Evolutionary conservation across 2,888 invertebrate species (phyloP).

Genomic region (Melangyna quadrimaculata): DNA sequence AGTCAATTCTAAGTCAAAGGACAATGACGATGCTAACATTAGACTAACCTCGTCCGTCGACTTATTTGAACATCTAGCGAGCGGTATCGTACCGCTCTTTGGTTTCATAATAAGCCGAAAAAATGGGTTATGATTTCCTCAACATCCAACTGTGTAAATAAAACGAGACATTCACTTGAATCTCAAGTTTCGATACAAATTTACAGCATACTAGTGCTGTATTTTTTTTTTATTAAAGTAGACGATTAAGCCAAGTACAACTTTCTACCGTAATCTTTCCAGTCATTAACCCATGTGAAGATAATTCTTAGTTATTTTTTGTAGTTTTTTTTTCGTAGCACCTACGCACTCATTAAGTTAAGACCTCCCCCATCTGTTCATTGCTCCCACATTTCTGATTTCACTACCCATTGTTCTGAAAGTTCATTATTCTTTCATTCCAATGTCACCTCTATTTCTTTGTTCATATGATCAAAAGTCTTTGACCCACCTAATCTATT

Average conservation of each 20-base stretch:
- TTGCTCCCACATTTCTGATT: slow-evolving; percentile 12
- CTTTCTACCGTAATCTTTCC: background rate
- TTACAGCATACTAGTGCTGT: no score
- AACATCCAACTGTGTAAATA: no score
- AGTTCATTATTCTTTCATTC: slow-evolving; percentile 22
- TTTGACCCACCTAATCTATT: slow-evolving; percentile 25
- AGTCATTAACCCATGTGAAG: slow-evolving; percentile 4
- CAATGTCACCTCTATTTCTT: background rate
- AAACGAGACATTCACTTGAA: no score
- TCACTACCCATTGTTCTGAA: slow-evolving; percentile 1
- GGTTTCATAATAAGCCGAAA: no score
- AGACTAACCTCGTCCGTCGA: no score
- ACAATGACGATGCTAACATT: no score
- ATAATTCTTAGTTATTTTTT: background rate
- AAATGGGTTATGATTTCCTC: no score
- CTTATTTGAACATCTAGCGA: no score
- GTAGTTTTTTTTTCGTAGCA: background rate
- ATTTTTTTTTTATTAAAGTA: no score
- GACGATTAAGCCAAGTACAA: background rate
- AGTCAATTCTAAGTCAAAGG: no score
- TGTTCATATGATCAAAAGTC: background rate
- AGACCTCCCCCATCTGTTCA: slow-evolving; percentile 18
- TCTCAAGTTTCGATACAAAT: no score
- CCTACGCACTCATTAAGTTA: slow-evolving; percentile 13
- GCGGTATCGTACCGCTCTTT: no score